Evolutionary conservation across 2,797 vertebrate genomes (phyloP).

Genomic region (Alcedo quadribrachys): DNA sequence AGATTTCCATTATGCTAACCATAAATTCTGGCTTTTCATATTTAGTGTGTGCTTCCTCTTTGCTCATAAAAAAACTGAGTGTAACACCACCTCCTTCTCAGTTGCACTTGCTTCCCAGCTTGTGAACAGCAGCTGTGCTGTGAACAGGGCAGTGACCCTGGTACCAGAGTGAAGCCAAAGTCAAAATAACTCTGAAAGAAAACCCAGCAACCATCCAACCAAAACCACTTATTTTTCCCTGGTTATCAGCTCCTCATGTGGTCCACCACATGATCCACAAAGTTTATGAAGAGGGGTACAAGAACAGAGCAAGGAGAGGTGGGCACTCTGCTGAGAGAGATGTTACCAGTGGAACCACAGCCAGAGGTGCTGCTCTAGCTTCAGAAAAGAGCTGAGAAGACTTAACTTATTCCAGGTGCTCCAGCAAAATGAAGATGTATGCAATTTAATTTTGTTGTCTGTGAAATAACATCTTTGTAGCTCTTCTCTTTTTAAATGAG

Average conservation of each 20-base stretch:
- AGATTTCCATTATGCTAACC: neutral
- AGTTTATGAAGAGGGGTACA: neutral
- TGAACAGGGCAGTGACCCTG: neutral
- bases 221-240: neutral
- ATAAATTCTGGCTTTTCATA: neutral
- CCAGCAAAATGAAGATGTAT: neutral
- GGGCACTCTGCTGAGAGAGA: neutral
- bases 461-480: neutral
- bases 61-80: neutral
- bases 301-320: neutral
- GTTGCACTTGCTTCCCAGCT: neutral
- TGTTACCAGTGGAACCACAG: neutral
- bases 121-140: neutral
- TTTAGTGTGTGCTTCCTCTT: neutral
- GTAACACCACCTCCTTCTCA: neutral
- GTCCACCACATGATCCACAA: neutral
- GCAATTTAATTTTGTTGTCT: neutral
- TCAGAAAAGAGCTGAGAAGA: neutral
- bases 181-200: neutral
- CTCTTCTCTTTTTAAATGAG: neutral
- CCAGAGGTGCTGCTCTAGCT: neutral
- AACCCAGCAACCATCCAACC: neutral
- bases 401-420: neutral
- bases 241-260: neutral
- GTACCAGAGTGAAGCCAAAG: neutral